phyloP scores from a whole-genome alignment of 2,797 vertebrate genomes.

The Staurois parvus region DNA sequence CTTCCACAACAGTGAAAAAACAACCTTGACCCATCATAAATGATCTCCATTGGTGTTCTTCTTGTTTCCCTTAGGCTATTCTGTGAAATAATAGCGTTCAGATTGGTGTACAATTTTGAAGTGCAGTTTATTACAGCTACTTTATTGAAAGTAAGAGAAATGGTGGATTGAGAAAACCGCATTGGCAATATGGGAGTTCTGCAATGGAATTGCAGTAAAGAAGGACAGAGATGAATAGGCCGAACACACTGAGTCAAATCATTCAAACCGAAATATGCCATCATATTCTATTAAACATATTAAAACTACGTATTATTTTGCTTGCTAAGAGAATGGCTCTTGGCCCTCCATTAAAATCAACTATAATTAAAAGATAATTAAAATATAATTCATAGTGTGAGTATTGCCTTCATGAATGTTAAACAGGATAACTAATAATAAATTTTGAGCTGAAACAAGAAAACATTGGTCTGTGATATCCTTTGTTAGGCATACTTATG shows the following conservation, averaged over 20 bases:
- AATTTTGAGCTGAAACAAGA: conserved; percentile 11
- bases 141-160: neutral
- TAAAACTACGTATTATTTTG: conserved; percentile 15
- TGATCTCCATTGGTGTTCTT: conserved; percentile 6
- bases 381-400: conserved; percentile 26
- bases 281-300: neutral
- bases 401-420: conserved; percentile 25
- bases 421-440: conserved; percentile 22
- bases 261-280: neutral
- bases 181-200: neutral
- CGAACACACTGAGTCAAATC: neutral
- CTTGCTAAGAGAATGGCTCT: conserved; percentile 5
- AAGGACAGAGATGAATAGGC: neutral
- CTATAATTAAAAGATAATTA: conserved; percentile 47
- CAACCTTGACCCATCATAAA: conserved; percentile 7
- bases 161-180: neutral
- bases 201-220: neutral
- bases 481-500: conserved; percentile 4
- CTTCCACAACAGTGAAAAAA: neutral
- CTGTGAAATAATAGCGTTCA: neutral
- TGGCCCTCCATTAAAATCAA: conserved; percentile 34
- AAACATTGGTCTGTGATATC: conserved; percentile 28
- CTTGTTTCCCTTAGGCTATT: neutral
- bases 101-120: neutral
- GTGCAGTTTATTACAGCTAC: neutral